Percentiles rank a stretch among this genome's conserved stretches.
These are phyloP conservation scores for Cliona cf. orientalis DNA, from an alignment of 37 sponge, comb jelly and placozoan species.

Conservation along the genomic window DNA sequence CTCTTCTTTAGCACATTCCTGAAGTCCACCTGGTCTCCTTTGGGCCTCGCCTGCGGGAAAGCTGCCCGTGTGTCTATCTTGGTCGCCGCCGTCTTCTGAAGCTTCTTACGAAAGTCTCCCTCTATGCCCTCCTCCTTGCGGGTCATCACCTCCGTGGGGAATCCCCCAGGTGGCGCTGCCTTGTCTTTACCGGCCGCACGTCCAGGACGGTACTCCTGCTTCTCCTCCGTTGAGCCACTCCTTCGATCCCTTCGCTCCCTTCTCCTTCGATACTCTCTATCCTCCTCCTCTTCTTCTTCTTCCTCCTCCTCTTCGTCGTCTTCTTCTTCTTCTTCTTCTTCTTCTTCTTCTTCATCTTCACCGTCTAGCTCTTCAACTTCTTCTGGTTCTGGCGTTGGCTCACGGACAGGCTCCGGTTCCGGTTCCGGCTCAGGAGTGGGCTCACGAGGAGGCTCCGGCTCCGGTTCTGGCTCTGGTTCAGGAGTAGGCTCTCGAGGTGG, in stretches of 20 bases:
- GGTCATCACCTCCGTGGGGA: constrained; percentile 23
- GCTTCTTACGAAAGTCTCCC: constrained; percentile 54
- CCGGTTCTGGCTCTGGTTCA: constrained; percentile 54
- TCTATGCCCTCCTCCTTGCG: constrained; percentile 35
- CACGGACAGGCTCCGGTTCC: constrained; percentile 41
- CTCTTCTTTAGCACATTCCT: constrained; percentile 55
- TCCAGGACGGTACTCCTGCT: background rate
- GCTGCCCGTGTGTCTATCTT: constrained; percentile 54
- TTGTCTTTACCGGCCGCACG: background rate
- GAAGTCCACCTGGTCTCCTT: constrained; percentile 75
- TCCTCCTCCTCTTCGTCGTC: constrained; percentile 38
- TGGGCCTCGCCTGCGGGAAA: constrained; percentile 50
- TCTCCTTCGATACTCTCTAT: background rate
- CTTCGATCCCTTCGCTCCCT: background rate
- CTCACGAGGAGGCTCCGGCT: constrained; percentile 50
- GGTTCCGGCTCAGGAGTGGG: constrained; percentile 47
- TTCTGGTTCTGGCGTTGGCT: constrained; percentile 37
- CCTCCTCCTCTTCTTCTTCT: constrained; percentile 25
- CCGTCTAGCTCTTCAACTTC: constrained; percentile 7
- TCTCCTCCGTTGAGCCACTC: background rate
- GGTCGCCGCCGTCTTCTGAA: constrained; percentile 11
- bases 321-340: constrained; percentile 18
- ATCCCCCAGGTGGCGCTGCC: background rate
- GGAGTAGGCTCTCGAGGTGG: constrained; percentile 43
- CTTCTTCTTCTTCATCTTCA: constrained; percentile 38